Percentiles rank a stretch among this genome's conserved stretches.
These are phyloP conservation scores for Cololabis saira DNA, from an alignment of 2,113 vertebrate species.

Conservation along the genomic window DNA sequence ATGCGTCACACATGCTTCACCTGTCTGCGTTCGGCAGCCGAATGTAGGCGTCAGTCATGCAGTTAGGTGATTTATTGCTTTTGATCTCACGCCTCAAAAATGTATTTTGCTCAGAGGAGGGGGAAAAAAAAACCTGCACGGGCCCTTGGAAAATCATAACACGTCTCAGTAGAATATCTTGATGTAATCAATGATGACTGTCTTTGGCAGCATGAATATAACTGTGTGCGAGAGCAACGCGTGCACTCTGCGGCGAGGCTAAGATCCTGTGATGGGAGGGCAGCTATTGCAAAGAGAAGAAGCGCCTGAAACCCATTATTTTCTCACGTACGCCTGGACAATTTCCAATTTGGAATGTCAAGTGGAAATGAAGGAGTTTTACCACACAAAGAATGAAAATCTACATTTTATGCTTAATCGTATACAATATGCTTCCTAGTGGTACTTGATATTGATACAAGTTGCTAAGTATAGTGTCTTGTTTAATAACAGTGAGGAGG, in stretches of 20 bases:
- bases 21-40: constrained; percentile 29
- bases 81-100: constrained; percentile 33
- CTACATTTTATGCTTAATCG: background rate
- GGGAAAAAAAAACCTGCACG: constrained; percentile 15
- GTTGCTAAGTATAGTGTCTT: background rate
- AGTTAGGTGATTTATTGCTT: constrained; percentile 27
- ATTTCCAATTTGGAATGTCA: background rate
- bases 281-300: constrained; percentile 2
- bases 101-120: background rate
- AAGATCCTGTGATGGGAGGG: constrained; percentile 6
- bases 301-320: background rate
- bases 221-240: background rate
- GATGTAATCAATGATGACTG: constrained; percentile 31
- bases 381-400: background rate
- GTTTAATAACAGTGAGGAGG: background rate
- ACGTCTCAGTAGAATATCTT: constrained; percentile 13
- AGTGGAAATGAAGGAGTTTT: background rate
- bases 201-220: constrained; percentile 16
- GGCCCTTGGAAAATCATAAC: background rate
- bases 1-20: constrained; percentile 2
- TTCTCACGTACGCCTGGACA: background rate
- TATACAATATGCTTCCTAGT: background rate
- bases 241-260: background rate
- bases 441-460: background rate
- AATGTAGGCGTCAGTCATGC: background rate